Percentiles rank a stretch among this genome's conserved stretches.
Conservation (phyloP, 2,797 vertebrate species). For the Merluccius polli region DNA sequence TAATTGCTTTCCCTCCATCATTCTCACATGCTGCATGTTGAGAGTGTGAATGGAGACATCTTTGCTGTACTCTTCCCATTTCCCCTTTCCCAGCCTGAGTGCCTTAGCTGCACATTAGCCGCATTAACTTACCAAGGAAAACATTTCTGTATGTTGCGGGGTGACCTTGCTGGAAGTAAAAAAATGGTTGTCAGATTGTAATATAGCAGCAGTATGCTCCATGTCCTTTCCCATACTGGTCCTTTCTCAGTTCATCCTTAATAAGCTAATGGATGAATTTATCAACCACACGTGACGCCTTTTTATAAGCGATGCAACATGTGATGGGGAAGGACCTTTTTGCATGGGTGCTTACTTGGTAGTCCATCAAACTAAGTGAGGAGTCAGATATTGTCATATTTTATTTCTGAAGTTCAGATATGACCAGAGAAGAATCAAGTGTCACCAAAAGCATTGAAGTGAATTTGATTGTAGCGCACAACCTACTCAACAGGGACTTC, state of each 20-base stretch:
- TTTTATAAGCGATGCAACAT: not conserved
- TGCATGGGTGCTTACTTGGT: slow-evolving; percentile 4
- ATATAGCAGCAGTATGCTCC: slow-evolving; percentile 21
- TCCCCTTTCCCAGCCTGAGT: slow-evolving; percentile 20
- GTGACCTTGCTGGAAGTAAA: slow-evolving; percentile 54
- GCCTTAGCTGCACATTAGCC: slow-evolving; percentile 48
- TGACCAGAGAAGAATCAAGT: slow-evolving; percentile 11
- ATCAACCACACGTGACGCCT: not conserved
- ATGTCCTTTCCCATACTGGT: slow-evolving; percentile 4
- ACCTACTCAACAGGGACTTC: not conserved
- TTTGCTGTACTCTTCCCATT: slow-evolving; percentile 33
- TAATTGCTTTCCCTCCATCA: slow-evolving; percentile 34
- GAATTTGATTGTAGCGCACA: not conserved
- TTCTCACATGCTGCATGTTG: slow-evolving; percentile 11
- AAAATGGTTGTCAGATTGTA: slow-evolving; percentile 26
- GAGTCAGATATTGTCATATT: slow-evolving; percentile 4
- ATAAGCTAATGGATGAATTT: not conserved
- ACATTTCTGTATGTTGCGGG: slow-evolving; percentile 10
- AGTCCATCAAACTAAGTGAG: slow-evolving; percentile 18
- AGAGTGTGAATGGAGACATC: slow-evolving; percentile 23
- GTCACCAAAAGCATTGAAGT: slow-evolving; percentile 11
- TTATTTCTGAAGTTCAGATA: slow-evolving; percentile 4
- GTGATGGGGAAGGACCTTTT: not conserved
- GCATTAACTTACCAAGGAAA: slow-evolving; percentile 40
- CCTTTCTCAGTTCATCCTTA: not conserved